Conservation (phyloP, 1,140 invertebrate species). For the Rhyacophila brunnea region DNA sequence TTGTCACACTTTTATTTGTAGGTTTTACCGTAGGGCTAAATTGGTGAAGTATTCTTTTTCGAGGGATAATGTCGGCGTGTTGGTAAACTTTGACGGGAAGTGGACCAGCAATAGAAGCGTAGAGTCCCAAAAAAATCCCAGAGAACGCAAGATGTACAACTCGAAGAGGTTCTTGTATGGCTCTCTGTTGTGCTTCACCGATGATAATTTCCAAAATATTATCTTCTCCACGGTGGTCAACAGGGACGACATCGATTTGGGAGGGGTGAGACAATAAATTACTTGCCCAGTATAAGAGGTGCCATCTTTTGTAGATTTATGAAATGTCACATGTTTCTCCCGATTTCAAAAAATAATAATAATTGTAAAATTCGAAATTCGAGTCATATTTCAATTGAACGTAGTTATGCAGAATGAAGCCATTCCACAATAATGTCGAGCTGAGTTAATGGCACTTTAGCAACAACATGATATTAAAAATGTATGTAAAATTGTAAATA, state of each 20-base stretch:
- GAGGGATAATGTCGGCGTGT: not conserved
- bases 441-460: too few relatives aligned
- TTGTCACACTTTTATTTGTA: conserved; percentile 26
- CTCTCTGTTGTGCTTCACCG: conserved; percentile 68
- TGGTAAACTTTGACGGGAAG: conserved; percentile 13
- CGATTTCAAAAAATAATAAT: too few relatives aligned
- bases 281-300: too few relatives aligned
- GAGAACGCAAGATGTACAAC: not conserved
- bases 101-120: not conserved
- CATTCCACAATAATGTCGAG: too few relatives aligned
- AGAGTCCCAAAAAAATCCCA: not conserved
- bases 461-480: too few relatives aligned
- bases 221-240: conserved; percentile 66
- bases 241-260: conserved; percentile 52
- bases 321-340: too few relatives aligned
- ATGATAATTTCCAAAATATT: conserved; percentile 65
- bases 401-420: too few relatives aligned
- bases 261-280: conserved; percentile 47
- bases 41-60: conserved; percentile 6
- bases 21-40: conserved; percentile 35
- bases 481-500: too few relatives aligned
- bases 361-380: too few relatives aligned
- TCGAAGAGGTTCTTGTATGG: conserved; percentile 65
- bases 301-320: too few relatives aligned
- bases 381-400: too few relatives aligned